Evolutionary conservation across 2,797 vertebrate species (phyloP), one percentile per base, ranked within the genome.

Genomic region (Arnoldichthys spilopterus): DNA sequence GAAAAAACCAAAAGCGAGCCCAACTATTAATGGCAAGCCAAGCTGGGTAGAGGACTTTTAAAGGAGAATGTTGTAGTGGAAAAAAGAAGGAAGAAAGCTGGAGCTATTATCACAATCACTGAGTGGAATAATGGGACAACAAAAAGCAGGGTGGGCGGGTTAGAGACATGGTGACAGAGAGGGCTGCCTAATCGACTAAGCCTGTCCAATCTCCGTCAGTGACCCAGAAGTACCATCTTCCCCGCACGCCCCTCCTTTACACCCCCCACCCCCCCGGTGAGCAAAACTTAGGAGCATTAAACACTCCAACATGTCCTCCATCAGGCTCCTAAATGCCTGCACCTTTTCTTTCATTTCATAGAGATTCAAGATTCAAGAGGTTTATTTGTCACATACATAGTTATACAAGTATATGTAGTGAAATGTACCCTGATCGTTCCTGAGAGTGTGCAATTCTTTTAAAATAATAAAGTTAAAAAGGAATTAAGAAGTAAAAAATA

Each of bases 111-210:
- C 92, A 89, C 91, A 90, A 89, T 91, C 94, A 92, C 86, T 86
- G 86, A 91, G 92, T 90, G 92, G 93, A 95, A 95, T 95, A 94
- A 94, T 94, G 85, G 88, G 87, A 91, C 90, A 89, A 92, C 91
- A 93, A 91, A 91, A 92, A 91, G 91, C 88, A 85, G 76, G 76
- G 89, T 86, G 91, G 62, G 73, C 86, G 89, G 88, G 85, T 85
- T 82, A 80, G 66, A 85, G 79, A 82, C 82, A 76, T 58, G 76
- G 77, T 66, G 87, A 88, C 89, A 88, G 89, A 90, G 86, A 88
- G 89, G 91, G 87, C 91, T 86, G 87, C 89, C 87, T 93, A 93
- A 94, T 94, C 88, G 90, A 89, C 90, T 89, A 86, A 91, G 89
- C 90, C 78, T 84, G 83, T 37, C 78, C 87, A 79, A 83, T 90